Percentiles rank a stretch among this genome's conserved stretches.
Conservation (phyloP, 2,888 invertebrate species). For the Ferrisia virgata region DNA sequence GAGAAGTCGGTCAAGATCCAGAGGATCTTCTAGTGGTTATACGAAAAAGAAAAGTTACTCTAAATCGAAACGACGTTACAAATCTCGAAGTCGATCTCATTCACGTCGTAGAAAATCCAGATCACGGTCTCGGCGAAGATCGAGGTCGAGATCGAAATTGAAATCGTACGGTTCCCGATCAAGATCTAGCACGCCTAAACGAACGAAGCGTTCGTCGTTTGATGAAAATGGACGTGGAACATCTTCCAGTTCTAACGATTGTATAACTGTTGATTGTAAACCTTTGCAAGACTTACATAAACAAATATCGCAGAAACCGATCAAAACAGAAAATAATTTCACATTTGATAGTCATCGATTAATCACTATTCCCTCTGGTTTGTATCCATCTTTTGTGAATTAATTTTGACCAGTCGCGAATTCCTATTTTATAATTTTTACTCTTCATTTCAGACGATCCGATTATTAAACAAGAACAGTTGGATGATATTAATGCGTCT, state of each 20-base stretch:
- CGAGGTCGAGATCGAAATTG: neutral
- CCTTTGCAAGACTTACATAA: neutral
- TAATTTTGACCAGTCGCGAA: too few species aligned
- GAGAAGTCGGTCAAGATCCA: slow-evolving; percentile 14
- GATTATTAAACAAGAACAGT: slow-evolving; percentile 25
- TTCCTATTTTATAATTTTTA: neutral
- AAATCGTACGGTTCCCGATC: slow-evolving; percentile 7
- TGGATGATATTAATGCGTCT: slow-evolving; percentile 27
- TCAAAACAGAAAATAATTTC: neutral
- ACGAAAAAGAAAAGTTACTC: neutral
- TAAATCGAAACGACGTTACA: slow-evolving; percentile 32
- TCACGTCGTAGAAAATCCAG: slow-evolving; percentile 5
- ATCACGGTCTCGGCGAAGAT: slow-evolving; percentile 25
- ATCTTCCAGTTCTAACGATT: neutral
- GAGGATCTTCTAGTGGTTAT: slow-evolving; percentile 7
- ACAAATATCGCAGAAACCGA: neutral
- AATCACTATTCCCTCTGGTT: slow-evolving; percentile 13
- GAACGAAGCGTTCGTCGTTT: neutral
- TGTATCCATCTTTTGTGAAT: neutral
- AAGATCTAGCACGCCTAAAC: neutral
- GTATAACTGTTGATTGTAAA: neutral
- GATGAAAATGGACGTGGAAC: neutral
- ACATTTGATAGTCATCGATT: neutral
- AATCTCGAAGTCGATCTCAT: slow-evolving; percentile 27
- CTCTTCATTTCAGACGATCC: slow-evolving; percentile 12